phyloP scores from a whole-genome alignment of 2,797 vertebrate species.

The Danio tinwini region DNA sequence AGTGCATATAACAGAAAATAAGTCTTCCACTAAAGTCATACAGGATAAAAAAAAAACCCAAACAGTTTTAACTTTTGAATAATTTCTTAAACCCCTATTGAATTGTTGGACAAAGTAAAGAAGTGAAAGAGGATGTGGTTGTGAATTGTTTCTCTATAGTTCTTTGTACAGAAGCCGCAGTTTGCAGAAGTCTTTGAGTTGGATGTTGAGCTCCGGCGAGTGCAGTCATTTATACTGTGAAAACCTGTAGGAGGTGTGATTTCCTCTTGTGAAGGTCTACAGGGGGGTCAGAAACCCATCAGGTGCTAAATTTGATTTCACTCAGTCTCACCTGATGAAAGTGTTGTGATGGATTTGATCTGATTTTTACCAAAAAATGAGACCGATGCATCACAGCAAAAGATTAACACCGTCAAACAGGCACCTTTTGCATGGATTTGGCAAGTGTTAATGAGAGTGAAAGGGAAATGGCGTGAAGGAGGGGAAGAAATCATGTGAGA shows the following conservation, averaged over 20 bases:
- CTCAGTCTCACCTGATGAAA: not conserved
- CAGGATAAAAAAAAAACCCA: too few relatives aligned
- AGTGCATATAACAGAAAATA: not conserved
- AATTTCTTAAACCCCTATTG: not conserved
- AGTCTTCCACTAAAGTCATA: not conserved
- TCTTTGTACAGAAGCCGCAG: not conserved
- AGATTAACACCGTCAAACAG: not conserved
- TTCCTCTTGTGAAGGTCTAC: slow-evolving; percentile 11
- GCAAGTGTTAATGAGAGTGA: slow-evolving; percentile 25
- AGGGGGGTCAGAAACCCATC: slow-evolving; percentile 5
- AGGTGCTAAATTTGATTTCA: not conserved
- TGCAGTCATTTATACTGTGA: slow-evolving; percentile 38
- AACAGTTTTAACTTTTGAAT: not conserved
- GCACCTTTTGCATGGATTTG: not conserved
- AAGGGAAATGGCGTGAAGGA: slow-evolving; percentile 3
- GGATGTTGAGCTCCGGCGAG: slow-evolving; percentile 57
- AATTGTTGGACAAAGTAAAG: not conserved
- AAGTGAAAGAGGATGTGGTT: not conserved
- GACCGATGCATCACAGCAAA: not conserved
- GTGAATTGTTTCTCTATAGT: not conserved
- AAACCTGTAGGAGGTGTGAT: slow-evolving; percentile 31
- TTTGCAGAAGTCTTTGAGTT: slow-evolving; percentile 48
- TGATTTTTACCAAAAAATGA: not conserved
- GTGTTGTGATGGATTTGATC: not conserved
- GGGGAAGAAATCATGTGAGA: not conserved